Conservation (phyloP, 2,113 vertebrate species). For the Pachyramphus minor region DNA sequence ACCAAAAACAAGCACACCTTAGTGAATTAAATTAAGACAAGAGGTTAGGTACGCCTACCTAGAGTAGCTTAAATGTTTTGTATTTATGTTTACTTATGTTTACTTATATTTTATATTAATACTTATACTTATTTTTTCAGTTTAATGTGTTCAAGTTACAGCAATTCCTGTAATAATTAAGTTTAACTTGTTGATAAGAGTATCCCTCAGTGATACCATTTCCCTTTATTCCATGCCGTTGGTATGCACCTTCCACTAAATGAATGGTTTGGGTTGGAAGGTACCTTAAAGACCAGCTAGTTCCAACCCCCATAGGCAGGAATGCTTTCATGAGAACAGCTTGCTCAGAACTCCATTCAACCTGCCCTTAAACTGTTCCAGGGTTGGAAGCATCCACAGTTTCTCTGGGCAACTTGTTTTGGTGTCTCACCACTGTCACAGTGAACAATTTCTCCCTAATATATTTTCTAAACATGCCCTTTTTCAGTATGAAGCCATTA, state of each 20-base stretch:
- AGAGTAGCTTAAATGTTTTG: not conserved
- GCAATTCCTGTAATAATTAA: not conserved
- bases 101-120: not conserved
- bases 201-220: not conserved
- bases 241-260: not conserved
- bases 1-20: not conserved
- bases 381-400: not conserved
- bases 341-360: not conserved
- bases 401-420: not conserved
- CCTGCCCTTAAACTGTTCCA: not conserved
- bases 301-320: not conserved
- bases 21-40: not conserved
- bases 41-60: not conserved
- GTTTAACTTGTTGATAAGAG: not conserved
- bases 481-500: not conserved
- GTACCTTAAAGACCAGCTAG: not conserved
- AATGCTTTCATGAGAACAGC: not conserved
- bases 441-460: not conserved
- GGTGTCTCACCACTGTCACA: not conserved
- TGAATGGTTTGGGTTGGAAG: not conserved
- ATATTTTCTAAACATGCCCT: not conserved
- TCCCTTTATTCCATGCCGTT: not conserved
- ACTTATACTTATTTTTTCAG: not conserved
- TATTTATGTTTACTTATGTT: not conserved
- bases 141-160: not conserved